Evolutionary conservation across 2,888 invertebrate genomes (phyloP), one percentile per base, ranked within the genome.

Genomic region (Falcaria lacertinaria): DNA sequence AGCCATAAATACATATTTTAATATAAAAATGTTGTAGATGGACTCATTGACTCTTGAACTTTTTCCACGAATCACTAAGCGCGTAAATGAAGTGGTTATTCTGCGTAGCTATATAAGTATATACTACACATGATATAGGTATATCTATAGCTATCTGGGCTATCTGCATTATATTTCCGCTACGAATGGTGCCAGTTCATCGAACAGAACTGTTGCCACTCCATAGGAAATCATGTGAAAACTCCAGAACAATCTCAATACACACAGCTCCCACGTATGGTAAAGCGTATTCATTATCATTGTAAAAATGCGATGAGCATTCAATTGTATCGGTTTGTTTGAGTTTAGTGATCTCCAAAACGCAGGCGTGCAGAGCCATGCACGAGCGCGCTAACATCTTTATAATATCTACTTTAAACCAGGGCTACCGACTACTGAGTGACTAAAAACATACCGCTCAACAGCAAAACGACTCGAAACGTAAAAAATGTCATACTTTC

Each of bases 191-290:
- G 50, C 48, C 48, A 60, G 55, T 60, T 57, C 54, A 53, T 54
- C 48, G 50, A 66, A 66, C 69, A 77, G 74, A 72, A 69, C 64
- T 66, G 68, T 61, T 64, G 54, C 59, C 59, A 63, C 60, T 59
- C 54, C 61, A 65, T 71, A 73, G 73, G 73, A 78, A 80, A 79
- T 72, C 70, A 74, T 77, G 80, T 69, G 80, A 80, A 79, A 71
- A 70, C 53, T 45, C 45, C 52, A 64, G 58, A 67, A 73, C 72
- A 76, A 72, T 70, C 57, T 62, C 55, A 8, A 58, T 52, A 58
- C 61, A 59, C 60, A 62, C 56, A 55, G 60, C 63, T 69, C 71
- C 70, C 70, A 66, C 66, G 61, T 68, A 69, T 64, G 58, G 65
- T 57, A 60, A 68, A 54, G 50, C 49, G 60, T 53, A 46, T 60